Percentiles rank a stretch among this genome's conserved stretches.
phyloP scores from a whole-genome alignment of 23 tunicate genomes.

The Phallusia fumigata region DNA sequence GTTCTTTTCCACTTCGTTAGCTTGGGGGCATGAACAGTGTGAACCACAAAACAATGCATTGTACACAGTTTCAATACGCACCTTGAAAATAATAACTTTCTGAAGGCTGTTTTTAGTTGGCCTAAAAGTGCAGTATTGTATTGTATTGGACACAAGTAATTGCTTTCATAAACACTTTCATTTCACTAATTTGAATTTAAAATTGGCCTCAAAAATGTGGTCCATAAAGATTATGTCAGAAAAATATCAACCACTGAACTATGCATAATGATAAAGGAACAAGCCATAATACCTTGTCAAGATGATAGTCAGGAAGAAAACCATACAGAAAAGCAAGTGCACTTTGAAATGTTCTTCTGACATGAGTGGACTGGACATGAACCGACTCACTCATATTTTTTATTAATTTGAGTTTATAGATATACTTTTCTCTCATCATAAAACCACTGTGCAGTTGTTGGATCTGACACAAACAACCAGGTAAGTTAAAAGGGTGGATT shows the following conservation, averaged over 20 bases:
- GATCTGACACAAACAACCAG: constrained; percentile 37
- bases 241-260: no score
- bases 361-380: constrained; percentile 26
- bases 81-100: constrained; percentile 19
- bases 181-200: no score
- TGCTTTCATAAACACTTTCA: no score
- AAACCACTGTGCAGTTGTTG: constrained; percentile 74
- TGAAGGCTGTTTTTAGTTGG: no score
- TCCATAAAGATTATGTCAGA: no score
- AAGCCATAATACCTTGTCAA: constrained; percentile 34
- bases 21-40: constrained; percentile 25
- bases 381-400: constrained; percentile 14
- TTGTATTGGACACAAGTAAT: no score
- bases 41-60: constrained; percentile 23
- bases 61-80: constrained; percentile 3
- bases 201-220: no score
- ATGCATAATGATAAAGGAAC: no score
- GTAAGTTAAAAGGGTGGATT: no score
- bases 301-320: constrained; percentile 46
- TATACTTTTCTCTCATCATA: constrained; percentile 25
- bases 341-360: constrained; percentile 59
- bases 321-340: constrained; percentile 74
- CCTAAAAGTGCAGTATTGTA: no score
- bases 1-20: background rate
- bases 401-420: constrained; percentile 30